Evolutionary conservation across 35 echinoderm and acorn worm species (phyloP).

Genomic region (Eucidaris tribuloides): DNA sequence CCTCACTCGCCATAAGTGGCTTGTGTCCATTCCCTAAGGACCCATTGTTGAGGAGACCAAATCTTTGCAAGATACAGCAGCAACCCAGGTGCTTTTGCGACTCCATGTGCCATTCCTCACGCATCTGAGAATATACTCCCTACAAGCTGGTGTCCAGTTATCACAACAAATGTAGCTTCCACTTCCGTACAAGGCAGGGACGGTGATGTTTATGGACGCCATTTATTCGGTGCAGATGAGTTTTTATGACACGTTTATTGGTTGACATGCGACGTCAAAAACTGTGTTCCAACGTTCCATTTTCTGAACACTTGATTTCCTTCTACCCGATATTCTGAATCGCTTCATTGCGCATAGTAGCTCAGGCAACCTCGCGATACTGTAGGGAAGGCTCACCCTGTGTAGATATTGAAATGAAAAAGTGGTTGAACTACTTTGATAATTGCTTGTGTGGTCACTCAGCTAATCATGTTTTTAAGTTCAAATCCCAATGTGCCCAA

Average conservation of each 20-base stretch:
- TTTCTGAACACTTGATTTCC: neutral
- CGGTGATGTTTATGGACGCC: neutral
- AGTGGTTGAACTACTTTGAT: too few species aligned
- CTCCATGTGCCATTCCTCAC: slow-evolving; percentile 42
- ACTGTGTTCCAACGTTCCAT: neutral
- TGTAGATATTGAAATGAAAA: too few species aligned
- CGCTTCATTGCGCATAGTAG: neutral
- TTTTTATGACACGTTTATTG: neutral
- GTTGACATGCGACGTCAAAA: neutral
- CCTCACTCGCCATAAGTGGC: slow-evolving; percentile 3
- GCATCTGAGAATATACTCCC: slow-evolving; percentile 13
- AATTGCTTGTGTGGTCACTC: too few species aligned
- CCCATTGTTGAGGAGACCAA: neutral
- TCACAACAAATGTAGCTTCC: neutral
- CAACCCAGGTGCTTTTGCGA: neutral
- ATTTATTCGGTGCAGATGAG: neutral
- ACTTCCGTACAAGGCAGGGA: neutral
- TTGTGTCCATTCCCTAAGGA: neutral
- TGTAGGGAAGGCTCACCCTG: neutral
- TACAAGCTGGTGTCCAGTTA: slow-evolving; percentile 4
- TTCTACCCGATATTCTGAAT: neutral
- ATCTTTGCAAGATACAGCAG: neutral
- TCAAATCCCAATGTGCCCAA: too few species aligned
- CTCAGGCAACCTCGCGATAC: neutral
- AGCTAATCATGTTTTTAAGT: too few species aligned